Evolutionary conservation across 2,888 invertebrate species (phyloP), one percentile per base, ranked within the genome.

Genomic region (Heteromyza rotundicornis): DNA sequence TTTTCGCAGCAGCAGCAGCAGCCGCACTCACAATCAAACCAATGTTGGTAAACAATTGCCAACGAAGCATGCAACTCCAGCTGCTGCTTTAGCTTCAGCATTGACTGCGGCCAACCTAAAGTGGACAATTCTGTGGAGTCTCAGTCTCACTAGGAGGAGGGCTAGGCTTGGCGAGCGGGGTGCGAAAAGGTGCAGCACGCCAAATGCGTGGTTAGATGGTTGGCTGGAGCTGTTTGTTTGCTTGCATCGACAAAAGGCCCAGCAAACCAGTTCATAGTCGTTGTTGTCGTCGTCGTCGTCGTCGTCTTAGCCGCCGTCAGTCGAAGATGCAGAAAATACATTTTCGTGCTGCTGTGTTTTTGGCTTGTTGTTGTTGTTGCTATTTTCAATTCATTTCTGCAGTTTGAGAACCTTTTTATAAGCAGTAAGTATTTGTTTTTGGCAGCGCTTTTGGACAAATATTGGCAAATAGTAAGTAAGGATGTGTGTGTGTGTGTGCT

Each of bases 391-490:
- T n/a, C n/a, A n/a, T n/a, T n/a, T n/a, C n/a, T n/a, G n/a, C 2
- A 47, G 19, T 20, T 17, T 20, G 7, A 47, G 14, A n/a, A 40
- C 5, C 40, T 40, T n/a, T 32, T 47, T 17, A 14, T 20, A 14
- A 2, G 47, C 47, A 47, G 47, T 40, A n/a, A n/a, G 40, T 47
- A 47, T 47, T 47, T 47, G 47, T 47, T 47, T 47, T 47, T 47
- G 47, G 47, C 47, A 19, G 47, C 47, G 47, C 47, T 47, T 47
- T 20, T 56, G 44, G 40, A 56, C 56, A 56, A 56, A 56, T 56
- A 56, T 56, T 56, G 56, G 44, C 44, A 56, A 44, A 23, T 56
- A 56, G 47, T 14, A 47, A 19, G 16, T 40, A n/a, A 14, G 27
- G 27, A 10, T 10, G 40, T 47, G 40, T 40, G 40, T 3, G 40